Evolutionary conservation across 92 coral and sea anemone genomes (phyloP).

Genomic region (Porites divaricata): DNA sequence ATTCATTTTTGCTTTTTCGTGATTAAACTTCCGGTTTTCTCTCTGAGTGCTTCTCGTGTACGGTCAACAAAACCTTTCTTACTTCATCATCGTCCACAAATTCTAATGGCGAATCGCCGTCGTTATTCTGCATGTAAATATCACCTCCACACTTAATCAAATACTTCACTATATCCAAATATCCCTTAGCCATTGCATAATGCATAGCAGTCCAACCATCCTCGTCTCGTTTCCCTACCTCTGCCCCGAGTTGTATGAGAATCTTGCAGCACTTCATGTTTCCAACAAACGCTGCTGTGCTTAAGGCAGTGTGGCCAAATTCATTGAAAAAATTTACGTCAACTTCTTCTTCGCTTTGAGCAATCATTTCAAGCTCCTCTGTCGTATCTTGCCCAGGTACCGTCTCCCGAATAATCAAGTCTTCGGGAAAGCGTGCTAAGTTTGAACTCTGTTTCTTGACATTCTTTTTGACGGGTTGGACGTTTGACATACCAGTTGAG

Average conservation of each 20-base stretch:
- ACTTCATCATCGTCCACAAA: constrained; percentile 73
- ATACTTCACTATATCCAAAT: constrained; percentile 78
- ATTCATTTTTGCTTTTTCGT: too few relatives aligned
- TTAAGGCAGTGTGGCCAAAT: constrained; percentile 81
- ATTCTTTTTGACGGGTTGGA: not conserved
- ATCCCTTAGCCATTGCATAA: constrained; percentile 85
- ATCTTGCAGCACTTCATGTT: constrained; percentile 75
- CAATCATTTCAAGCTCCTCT: constrained; percentile 71
- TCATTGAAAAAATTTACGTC: constrained; percentile 79
- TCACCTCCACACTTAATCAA: constrained; percentile 81
- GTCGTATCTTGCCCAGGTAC: constrained; percentile 81
- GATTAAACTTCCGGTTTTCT: constrained; percentile 24
- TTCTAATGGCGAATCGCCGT: constrained; percentile 81
- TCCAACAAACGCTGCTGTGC: constrained; percentile 88
- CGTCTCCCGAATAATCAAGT: constrained; percentile 85
- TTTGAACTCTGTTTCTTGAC: not conserved
- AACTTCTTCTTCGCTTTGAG: constrained; percentile 40
- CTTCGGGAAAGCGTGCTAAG: constrained; percentile 75
- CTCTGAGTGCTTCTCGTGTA: constrained; percentile 55
- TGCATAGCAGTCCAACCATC: constrained; percentile 98
- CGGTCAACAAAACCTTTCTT: constrained; percentile 39
- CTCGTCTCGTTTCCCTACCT: constrained; percentile 68
- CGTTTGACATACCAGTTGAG: constrained; percentile 10
- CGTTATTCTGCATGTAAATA: constrained; percentile 59
- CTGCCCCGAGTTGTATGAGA: constrained; percentile 77